A percentile compares a stretch with the other conserved stretches of the same genome.
These are phyloP conservation scores for Sebastes diaconus DNA, from an alignment of 2,797 vertebrate species.

Conservation along the genomic window DNA sequence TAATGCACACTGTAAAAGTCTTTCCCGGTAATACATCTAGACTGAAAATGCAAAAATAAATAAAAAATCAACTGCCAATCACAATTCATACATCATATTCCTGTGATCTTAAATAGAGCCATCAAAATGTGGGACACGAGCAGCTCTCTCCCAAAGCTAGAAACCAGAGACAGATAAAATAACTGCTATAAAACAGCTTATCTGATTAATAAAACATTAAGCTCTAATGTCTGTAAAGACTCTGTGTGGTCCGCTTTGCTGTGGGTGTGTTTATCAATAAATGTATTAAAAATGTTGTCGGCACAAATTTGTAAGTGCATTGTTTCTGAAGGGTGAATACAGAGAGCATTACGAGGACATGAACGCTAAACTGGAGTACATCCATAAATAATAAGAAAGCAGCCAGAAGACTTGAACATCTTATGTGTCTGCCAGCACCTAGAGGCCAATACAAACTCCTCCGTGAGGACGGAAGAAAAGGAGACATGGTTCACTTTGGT, in stretches of 20 bases:
- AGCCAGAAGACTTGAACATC: slow-evolving; percentile 37
- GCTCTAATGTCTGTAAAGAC: slow-evolving; percentile 51
- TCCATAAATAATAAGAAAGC: slow-evolving; percentile 62
- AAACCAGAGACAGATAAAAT: slow-evolving; percentile 52
- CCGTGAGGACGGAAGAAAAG: not conserved
- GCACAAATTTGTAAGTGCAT: slow-evolving; percentile 39
- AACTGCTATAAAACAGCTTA: slow-evolving; percentile 40
- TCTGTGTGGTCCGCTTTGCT: slow-evolving; percentile 20
- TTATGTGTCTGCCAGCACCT: slow-evolving; percentile 44
- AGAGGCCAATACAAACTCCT: slow-evolving; percentile 41
- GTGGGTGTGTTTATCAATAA: slow-evolving; percentile 41
- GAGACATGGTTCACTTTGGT: slow-evolving; percentile 9
- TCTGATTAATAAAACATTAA: slow-evolving; percentile 63
- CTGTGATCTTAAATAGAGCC: slow-evolving; percentile 60
- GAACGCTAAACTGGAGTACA: slow-evolving; percentile 40
- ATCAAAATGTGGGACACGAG: slow-evolving; percentile 56
- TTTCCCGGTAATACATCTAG: slow-evolving; percentile 8
- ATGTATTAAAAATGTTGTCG: slow-evolving; percentile 50
- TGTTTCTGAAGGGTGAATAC: slow-evolving; percentile 49
- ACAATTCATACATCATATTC: slow-evolving; percentile 55
- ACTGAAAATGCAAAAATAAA: slow-evolving; percentile 17
- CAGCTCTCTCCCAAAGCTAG: slow-evolving; percentile 32
- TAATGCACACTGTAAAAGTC: slow-evolving; percentile 17
- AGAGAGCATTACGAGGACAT: slow-evolving; percentile 42
- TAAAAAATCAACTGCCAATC: slow-evolving; percentile 42